phyloP scores from a whole-genome alignment of 2,113 vertebrate species.

The Hippocampus barbouri region DNA sequence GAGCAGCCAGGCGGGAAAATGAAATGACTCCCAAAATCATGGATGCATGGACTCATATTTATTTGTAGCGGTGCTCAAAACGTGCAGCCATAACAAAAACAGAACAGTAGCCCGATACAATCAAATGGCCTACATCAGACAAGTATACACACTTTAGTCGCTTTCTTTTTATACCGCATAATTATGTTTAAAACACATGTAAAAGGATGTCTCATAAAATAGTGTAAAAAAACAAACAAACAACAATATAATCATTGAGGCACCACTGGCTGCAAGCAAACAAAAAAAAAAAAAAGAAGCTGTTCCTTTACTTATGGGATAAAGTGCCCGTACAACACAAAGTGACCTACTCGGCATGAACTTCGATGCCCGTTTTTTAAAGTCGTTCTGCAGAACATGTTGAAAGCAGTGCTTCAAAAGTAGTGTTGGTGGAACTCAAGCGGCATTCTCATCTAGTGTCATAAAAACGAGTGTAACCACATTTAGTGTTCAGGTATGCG shows the following conservation, averaged over 20 bases:
- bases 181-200: background rate
- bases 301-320: background rate
- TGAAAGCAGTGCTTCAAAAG: background rate
- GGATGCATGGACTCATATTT: conserved; percentile 37
- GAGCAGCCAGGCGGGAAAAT: background rate
- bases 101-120: conserved; percentile 30
- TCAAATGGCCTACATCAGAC: background rate
- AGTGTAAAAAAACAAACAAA: background rate
- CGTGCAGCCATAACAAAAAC: conserved; percentile 24
- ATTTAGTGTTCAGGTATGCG: background rate
- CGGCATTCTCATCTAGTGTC: background rate
- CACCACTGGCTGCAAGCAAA: background rate
- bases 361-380: background rate
- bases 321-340: background rate
- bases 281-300: background rate
- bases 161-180: background rate
- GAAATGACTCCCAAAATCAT: background rate
- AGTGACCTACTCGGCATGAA: background rate
- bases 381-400: background rate
- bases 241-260: background rate
- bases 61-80: conserved; percentile 52
- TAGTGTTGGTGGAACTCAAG: background rate
- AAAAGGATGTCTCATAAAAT: background rate
- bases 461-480: background rate
- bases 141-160: background rate